Conservation (phyloP, 1,140 invertebrate species). For the Monomorium pharaonis region DNA sequence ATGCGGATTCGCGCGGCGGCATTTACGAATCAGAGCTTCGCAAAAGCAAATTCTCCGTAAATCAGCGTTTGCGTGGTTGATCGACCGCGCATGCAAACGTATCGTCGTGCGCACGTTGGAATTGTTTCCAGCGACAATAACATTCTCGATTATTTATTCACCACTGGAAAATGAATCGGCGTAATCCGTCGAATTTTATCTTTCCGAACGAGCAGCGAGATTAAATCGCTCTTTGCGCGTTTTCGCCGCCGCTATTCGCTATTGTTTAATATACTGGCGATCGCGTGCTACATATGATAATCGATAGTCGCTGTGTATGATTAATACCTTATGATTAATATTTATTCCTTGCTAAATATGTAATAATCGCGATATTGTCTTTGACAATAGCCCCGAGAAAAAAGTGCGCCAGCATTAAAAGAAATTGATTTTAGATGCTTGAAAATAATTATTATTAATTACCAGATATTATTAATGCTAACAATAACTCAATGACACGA, state of each 20-base stretch:
- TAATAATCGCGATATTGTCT: constrained; percentile 12
- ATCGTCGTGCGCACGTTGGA: constrained; percentile 36
- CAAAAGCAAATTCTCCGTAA: constrained; percentile 59
- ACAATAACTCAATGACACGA: not conserved
- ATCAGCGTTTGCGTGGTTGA: constrained; percentile 59
- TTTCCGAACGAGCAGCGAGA: constrained; percentile 42
- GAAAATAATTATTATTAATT: not conserved
- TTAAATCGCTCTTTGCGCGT: constrained; percentile 54
- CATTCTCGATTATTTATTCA: constrained; percentile 59
- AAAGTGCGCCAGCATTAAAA: not conserved
- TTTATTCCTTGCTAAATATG: constrained; percentile 31
- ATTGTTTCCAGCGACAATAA: constrained; percentile 61
- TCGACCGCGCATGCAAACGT: constrained; percentile 54
- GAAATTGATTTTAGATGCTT: not conserved
- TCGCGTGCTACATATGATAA: constrained; percentile 35
- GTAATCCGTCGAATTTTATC: constrained; percentile 52
- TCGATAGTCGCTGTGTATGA: constrained; percentile 50
- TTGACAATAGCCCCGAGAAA: not conserved
- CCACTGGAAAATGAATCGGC: constrained; percentile 51
- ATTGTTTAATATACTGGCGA: constrained; percentile 58
- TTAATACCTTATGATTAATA: constrained; percentile 51
- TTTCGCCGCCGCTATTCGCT: constrained; percentile 18
- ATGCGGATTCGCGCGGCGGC: constrained; percentile 43
- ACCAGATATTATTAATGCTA: not conserved
- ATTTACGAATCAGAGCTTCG: constrained; percentile 59